Evolutionary conservation across 2,797 vertebrate genomes (phyloP).

Genomic region (Sebastes itinus): DNA sequence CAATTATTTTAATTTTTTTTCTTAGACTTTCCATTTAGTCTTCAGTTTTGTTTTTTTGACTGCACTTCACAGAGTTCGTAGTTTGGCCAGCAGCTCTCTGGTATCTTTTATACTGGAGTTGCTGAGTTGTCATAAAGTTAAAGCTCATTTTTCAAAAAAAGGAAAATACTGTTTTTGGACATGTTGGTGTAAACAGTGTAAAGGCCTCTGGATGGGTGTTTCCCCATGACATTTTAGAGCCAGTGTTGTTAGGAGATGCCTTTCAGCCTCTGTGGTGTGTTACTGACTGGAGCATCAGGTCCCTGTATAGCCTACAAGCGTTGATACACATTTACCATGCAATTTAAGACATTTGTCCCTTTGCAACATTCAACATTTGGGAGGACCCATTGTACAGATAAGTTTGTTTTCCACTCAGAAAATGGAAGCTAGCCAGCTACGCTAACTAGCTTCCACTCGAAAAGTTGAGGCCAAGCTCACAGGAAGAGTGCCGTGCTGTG

Average conservation of each 20-base stretch:
- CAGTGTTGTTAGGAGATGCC: background rate
- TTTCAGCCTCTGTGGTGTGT: background rate
- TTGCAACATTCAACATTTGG: background rate
- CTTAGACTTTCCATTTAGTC: background rate
- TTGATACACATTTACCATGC: background rate
- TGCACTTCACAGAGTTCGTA: background rate
- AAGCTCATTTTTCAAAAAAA: background rate
- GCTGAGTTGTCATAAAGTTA: background rate
- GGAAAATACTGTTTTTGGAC: background rate
- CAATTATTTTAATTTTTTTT: conserved; percentile 1
- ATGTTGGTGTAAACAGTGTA: background rate
- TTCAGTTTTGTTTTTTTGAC: background rate
- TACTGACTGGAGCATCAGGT: too few relatives aligned
- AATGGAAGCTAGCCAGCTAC: background rate
- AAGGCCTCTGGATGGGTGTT: background rate
- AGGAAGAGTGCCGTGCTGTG: too few relatives aligned
- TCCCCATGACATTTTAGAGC: background rate
- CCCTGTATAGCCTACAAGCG: background rate
- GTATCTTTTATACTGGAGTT: background rate
- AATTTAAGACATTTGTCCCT: background rate
- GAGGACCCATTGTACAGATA: background rate
- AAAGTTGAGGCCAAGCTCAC: too few relatives aligned
- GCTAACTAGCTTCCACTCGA: background rate
- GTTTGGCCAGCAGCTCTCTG: background rate
- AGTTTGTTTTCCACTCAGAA: background rate